phyloP scores from a whole-genome alignment of 2,888 invertebrate genomes.

The Philhelius pedissequus region DNA sequence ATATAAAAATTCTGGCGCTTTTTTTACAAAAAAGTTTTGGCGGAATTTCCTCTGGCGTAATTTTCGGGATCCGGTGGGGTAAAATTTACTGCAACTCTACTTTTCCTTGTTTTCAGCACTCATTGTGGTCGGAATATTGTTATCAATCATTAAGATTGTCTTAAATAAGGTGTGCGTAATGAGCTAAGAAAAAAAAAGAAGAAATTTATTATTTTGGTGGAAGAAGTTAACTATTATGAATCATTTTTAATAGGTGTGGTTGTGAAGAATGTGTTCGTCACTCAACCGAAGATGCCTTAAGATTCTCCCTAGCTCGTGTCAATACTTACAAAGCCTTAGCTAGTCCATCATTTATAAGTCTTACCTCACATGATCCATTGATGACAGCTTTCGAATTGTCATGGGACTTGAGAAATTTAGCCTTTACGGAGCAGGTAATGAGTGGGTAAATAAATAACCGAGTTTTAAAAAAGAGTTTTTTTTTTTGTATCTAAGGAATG shows the following conservation, averaged over 20 bases:
- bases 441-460: background rate
- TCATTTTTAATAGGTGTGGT: constrained; percentile 82
- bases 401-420: constrained; percentile 94
- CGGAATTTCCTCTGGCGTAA: no score
- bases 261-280: constrained; percentile 92
- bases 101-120: no score
- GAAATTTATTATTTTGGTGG: no score
- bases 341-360: constrained; percentile 94
- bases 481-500: constrained; percentile 84
- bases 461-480: background rate
- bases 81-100: no score
- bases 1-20: no score
- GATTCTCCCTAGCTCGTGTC: constrained; percentile 92
- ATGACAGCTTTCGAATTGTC: constrained; percentile 96
- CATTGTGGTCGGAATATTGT: no score
- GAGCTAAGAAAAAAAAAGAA: no score
- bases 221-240: no score
- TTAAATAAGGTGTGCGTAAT: no score
- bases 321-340: constrained; percentile 96
- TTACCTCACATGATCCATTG: constrained; percentile 95
- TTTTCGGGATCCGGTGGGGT: no score
- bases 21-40: no score
- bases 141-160: no score
- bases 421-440: constrained; percentile 89
- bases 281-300: constrained; percentile 86